Percentiles rank a stretch among this genome's conserved stretches.
phyloP scores from a whole-genome alignment of 2,888 invertebrate species.

The Tenthredo distinguenda region DNA sequence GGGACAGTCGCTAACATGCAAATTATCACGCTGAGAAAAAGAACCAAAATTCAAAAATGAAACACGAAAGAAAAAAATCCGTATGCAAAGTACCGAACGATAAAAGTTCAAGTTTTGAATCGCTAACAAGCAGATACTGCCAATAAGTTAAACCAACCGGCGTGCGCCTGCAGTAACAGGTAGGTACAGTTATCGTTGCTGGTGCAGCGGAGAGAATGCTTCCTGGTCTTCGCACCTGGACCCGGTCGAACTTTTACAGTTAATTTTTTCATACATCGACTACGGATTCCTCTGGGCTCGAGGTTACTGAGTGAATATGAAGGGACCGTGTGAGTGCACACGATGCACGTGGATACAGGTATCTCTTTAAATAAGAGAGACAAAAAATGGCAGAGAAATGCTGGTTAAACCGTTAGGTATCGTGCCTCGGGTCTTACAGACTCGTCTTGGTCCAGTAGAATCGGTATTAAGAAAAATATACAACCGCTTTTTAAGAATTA shows the following conservation, averaged over 20 bases:
- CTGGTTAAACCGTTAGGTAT: slow-evolving; percentile 51
- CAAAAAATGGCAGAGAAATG: slow-evolving; percentile 30
- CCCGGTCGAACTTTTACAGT: slow-evolving; percentile 45
- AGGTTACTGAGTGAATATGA: slow-evolving; percentile 26
- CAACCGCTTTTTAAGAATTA: background rate
- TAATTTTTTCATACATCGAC: slow-evolving; percentile 48
- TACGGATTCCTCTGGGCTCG: slow-evolving; percentile 17
- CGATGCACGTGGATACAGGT: background rate
- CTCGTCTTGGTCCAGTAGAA: slow-evolving; percentile 21
- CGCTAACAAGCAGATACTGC: slow-evolving; percentile 38
- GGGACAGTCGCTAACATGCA: background rate
- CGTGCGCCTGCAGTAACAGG: background rate
- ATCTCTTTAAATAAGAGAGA: slow-evolving; percentile 39
- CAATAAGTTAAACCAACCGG: slow-evolving; percentile 33
- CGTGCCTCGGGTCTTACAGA: slow-evolving; percentile 27
- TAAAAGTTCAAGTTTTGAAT: background rate
- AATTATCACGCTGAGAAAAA: background rate
- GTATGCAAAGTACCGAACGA: background rate
- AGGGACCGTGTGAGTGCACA: slow-evolving; percentile 1
- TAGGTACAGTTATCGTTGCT: slow-evolving; percentile 40
- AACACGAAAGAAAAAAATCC: background rate
- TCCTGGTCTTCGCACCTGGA: slow-evolving; percentile 51
- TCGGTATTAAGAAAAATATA: background rate
- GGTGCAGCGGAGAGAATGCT: background rate
- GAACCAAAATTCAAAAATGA: background rate